Base-by-base conservation (phyloP, 1,140 invertebrate genomes). In the Eriocheir sinensis region DNA sequence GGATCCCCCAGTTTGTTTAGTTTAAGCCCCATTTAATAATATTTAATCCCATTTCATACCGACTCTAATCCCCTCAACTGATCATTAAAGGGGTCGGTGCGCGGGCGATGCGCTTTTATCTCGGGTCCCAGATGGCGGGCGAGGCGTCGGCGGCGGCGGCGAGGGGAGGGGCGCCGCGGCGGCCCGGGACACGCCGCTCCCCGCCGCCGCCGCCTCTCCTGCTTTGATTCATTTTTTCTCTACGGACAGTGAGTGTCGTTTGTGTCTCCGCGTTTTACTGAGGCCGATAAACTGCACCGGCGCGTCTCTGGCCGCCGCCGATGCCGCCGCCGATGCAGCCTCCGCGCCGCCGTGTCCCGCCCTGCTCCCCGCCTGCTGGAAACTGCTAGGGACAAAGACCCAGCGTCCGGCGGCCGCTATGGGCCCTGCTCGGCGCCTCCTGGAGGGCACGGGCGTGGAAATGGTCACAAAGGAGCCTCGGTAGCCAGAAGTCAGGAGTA, bases 21-120 rank as follows among this genome's bases (percentile, higher is more conserved):
- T 95, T 95, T 92, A 95, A 95, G 94, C 94, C 86, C 94, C 94
- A 95, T 95, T 95, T 95, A 92, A 95, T 95, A 95, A 93, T 95
- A 95, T 95, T 92, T 95, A 95, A 95, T 95, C 94, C 94, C 60
- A 95, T 95, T 95, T 95, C 94, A 92, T 95, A 95, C 94, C 94
- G 83, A 95, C 94, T 95, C 91, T 95, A 95, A 95, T 95, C 94
- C 91, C 94, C 91, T 95, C 86, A 95, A 95, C 94, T 95, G 94
- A 95, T 95, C 94, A 95, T 95, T 95, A 92, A 95, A 92, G 91
- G 91, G 94, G 94, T 95, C 91, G 90, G 53, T 92, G 91, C 83
- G 91, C 91, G 44, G 91, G n/a, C 86, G 91, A 89, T 89, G 94
- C 86, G 91, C 90, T 93, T 95, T 95, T 95, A 95, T 95, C 94